Evolutionary conservation across 92 coral and sea anemone species (phyloP).

Genomic region (Paragorgia papillata): DNA sequence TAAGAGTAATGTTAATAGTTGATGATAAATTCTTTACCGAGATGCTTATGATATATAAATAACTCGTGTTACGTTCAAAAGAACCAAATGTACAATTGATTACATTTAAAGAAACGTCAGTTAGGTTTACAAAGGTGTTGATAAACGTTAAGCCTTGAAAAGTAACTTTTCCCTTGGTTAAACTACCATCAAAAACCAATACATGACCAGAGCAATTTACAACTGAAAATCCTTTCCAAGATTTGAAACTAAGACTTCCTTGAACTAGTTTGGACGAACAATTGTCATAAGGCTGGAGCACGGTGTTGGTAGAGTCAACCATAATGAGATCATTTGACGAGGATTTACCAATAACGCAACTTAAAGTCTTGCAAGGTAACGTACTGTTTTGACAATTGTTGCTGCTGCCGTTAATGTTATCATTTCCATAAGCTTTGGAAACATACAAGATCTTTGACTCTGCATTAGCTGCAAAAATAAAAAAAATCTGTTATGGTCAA

Average conservation of each 20-base stretch:
- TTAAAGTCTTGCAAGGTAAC: not conserved
- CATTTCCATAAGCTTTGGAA: conserved; percentile 11
- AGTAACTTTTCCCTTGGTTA: not conserved
- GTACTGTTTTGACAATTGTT: conserved; percentile 4
- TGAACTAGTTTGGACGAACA: not conserved
- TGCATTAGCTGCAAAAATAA: too few relatives aligned
- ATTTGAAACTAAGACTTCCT: not conserved
- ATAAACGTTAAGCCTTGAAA: conserved; percentile 3
- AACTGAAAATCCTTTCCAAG: not conserved
- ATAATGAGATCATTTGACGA: conserved; percentile 12
- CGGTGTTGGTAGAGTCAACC: conserved; percentile 9
- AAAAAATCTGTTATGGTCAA: too few relatives aligned
- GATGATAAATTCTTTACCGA: too few relatives aligned
- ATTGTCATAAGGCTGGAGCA: not conserved
- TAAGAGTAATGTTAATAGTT: not conserved
- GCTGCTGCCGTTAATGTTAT: not conserved
- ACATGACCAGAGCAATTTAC: conserved; percentile 6
- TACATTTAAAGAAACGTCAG: not conserved
- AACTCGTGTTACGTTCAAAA: not conserved
- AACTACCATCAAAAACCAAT: not conserved
- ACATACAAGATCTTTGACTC: too few relatives aligned
- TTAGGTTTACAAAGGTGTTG: not conserved
- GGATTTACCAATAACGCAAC: not conserved
- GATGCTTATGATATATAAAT: not conserved
- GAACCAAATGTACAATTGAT: not conserved